A percentile compares a stretch with the other conserved stretches of the same genome.
Evolutionary conservation across 2,797 vertebrate genomes (phyloP).

Genomic region (Monodelphis domestica): DNA sequence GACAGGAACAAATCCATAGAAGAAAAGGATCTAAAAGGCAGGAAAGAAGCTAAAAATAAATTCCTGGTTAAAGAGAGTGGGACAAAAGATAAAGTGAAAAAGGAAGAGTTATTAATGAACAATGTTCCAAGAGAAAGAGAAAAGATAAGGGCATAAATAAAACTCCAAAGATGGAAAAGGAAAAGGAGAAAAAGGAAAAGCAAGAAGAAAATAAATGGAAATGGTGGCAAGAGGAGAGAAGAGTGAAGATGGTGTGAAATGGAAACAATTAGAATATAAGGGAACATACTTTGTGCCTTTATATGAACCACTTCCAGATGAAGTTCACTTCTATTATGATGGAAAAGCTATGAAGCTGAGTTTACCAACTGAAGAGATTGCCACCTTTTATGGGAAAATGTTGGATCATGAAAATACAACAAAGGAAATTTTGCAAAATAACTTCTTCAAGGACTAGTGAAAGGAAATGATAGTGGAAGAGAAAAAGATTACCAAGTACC

Average conservation of each 20-base stretch:
- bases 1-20: neutral
- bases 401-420: conserved; percentile 98
- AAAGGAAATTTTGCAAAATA: conserved; percentile 98
- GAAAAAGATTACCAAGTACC: conserved; percentile 90
- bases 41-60: neutral
- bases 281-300: conserved; percentile 95
- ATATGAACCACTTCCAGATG: conserved; percentile 93
- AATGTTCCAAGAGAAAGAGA: neutral
- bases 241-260: conserved; percentile 95
- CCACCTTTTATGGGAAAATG: conserved; percentile 99
- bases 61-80: neutral
- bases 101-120: neutral
- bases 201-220: neutral
- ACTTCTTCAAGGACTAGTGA: conserved; percentile 99
- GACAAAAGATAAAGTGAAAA: neutral
- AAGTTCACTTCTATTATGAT: conserved; percentile 94
- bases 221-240: conserved; percentile 98
- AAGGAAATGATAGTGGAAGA: conserved; percentile 99
- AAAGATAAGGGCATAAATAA: conserved; percentile 9
- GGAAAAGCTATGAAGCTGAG: conserved; percentile 96
- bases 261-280: conserved; percentile 97
- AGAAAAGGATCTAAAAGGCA: neutral
- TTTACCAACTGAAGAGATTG: conserved; percentile 95
- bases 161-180: conserved; percentile 23
- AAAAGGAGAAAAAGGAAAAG: neutral